Conservation (phyloP, 2,113 vertebrate species). For the Taxidea taxus region DNA sequence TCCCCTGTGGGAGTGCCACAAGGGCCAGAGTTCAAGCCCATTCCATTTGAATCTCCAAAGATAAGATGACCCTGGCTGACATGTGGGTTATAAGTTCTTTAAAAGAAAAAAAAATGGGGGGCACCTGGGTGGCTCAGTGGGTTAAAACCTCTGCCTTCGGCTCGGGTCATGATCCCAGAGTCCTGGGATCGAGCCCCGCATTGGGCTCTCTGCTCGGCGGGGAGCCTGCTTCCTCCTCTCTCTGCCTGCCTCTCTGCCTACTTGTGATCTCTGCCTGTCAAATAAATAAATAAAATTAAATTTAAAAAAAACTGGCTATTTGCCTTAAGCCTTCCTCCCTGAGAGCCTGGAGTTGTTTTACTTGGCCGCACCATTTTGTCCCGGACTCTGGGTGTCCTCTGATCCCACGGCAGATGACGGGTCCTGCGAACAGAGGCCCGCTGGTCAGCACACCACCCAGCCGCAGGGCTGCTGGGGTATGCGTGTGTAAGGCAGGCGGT, state of each 20-base stretch:
- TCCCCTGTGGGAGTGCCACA: neutral
- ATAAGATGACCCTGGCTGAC: slow-evolving; percentile 51
- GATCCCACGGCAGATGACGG: neutral
- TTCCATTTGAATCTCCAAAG: slow-evolving; percentile 32
- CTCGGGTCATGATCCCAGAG: too few relatives aligned
- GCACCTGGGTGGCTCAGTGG: too few relatives aligned
- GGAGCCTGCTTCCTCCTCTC: too few relatives aligned
- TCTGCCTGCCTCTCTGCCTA: too few relatives aligned
- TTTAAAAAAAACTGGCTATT: neutral
- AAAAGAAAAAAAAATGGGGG: neutral
- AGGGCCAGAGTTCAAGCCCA: neutral
- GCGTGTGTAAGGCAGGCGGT: neutral
- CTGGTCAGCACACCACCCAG: neutral
- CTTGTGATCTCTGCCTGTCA: too few relatives aligned
- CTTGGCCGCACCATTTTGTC: neutral
- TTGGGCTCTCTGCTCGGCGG: too few relatives aligned
- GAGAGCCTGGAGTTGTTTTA: neutral
- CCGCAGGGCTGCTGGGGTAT: neutral
- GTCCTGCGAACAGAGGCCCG: neutral
- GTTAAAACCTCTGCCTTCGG: too few relatives aligned
- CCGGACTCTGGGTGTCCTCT: neutral
- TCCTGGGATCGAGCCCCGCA: too few relatives aligned
- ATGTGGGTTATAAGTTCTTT: neutral
- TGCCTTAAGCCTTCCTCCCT: slow-evolving; percentile 14
- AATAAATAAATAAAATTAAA: too few relatives aligned